A percentile compares a stretch with the other conserved stretches of the same genome.
phyloP scores from a whole-genome alignment of 2,888 invertebrate genomes.

The Dolomedes plantarius region DNA sequence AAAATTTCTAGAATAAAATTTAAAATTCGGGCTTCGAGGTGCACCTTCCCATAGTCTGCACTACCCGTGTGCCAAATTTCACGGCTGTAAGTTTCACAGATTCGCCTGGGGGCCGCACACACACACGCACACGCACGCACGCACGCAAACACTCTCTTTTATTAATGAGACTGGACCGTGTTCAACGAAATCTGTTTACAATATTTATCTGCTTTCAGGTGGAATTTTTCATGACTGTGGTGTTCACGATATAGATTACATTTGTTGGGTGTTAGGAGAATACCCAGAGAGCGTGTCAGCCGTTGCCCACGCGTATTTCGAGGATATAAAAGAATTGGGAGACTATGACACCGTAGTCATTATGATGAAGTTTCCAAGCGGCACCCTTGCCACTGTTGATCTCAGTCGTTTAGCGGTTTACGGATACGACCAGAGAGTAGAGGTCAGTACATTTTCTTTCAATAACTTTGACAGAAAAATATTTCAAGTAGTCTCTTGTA shows the following conservation, averaged over 20 bases:
- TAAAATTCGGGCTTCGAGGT: no score
- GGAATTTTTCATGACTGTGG: slow-evolving; percentile 84
- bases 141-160: no score
- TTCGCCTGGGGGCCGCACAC: no score
- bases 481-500: no score
- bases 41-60: no score
- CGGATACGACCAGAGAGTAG: slow-evolving; percentile 84
- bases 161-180: no score
- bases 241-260: slow-evolving; percentile 84
- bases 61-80: no score
- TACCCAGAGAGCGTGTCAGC: slow-evolving; percentile 81
- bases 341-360: slow-evolving; percentile 83
- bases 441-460: slow-evolving; percentile 78
- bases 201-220: slow-evolving; percentile 77
- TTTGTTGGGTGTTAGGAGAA: slow-evolving; percentile 82
- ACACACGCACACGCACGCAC: no score
- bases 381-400: slow-evolving; percentile 82
- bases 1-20: no score
- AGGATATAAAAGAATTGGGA: slow-evolving; percentile 81
- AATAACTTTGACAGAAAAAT: no score
- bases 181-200: no score
- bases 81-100: no score
- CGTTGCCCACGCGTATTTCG: slow-evolving; percentile 80
- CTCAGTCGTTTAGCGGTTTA: slow-evolving; percentile 81
- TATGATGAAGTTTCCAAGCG: slow-evolving; percentile 81